Conservation (phyloP, 1,140 invertebrate species). For the Brachionus paranguensis region DNA sequence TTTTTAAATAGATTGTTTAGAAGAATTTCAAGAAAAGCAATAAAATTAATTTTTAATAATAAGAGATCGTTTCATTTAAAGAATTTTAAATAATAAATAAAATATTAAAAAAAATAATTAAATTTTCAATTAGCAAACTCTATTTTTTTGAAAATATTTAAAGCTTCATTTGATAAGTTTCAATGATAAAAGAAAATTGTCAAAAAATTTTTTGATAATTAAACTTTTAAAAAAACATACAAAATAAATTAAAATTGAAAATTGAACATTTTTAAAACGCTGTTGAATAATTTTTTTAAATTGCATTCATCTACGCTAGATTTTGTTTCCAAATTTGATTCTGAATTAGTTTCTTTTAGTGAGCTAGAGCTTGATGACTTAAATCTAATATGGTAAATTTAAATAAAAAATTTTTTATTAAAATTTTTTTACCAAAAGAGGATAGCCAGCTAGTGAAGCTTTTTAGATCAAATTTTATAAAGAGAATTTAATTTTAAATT, state of each 20-base stretch:
- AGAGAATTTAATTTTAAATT: not conserved
- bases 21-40: not conserved
- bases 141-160: too few relatives aligned
- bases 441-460: conserved; percentile 36
- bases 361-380: not conserved
- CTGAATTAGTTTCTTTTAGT: not conserved
- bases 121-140: too few relatives aligned
- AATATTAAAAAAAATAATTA: too few relatives aligned
- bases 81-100: not conserved
- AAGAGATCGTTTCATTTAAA: not conserved
- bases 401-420: not conserved
- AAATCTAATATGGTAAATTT: not conserved
- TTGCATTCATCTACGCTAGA: not conserved
- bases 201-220: not conserved
- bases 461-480: not conserved
- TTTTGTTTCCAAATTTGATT: not conserved
- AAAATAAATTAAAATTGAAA: not conserved
- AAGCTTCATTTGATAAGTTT: too few relatives aligned
- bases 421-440: conserved; percentile 12
- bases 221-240: not conserved
- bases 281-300: not conserved
- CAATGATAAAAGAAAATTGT: not conserved
- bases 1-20: not conserved
- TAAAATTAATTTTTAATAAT: not conserved
- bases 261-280: not conserved